Evolutionary conservation across 1,140 invertebrate genomes (phyloP).

Genomic region (Lethrus apterus): DNA sequence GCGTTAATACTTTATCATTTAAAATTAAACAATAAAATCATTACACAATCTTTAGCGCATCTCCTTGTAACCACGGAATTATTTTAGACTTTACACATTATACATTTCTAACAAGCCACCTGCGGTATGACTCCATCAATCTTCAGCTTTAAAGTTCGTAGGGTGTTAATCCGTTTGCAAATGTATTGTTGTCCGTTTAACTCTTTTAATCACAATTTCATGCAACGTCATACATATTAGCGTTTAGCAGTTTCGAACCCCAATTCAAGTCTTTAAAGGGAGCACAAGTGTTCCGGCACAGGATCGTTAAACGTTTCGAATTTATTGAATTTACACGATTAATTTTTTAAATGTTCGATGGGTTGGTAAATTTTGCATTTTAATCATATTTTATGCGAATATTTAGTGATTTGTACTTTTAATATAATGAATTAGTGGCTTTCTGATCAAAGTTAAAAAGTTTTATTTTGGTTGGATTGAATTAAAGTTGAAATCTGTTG

Average conservation of each 20-base stretch:
- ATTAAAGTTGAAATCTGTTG: too few species aligned
- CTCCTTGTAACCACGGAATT: background rate
- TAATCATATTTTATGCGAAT: too few species aligned
- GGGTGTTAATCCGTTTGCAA: conserved; percentile 33
- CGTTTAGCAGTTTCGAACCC: conserved; percentile 24
- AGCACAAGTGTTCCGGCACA: too few species aligned
- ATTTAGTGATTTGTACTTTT: too few species aligned
- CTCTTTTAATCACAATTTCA: conserved; percentile 37
- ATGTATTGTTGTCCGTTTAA: conserved; percentile 34
- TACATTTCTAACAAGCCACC: conserved; percentile 21
- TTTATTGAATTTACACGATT: too few species aligned
- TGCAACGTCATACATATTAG: conserved; percentile 36
- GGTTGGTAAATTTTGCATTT: too few species aligned
- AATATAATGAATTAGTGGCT: too few species aligned
- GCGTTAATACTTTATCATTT: background rate
- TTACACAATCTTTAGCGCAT: background rate
- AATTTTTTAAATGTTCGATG: too few species aligned
- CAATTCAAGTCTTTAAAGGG: too few species aligned
- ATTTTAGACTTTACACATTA: background rate
- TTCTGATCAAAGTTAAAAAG: too few species aligned
- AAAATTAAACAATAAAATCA: background rate
- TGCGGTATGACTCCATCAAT: conserved; percentile 31
- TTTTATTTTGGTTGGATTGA: too few species aligned
- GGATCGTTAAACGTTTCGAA: too few species aligned
- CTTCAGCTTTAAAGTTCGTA: conserved; percentile 20